phyloP scores from a whole-genome alignment of 92 coral and sea anemone species.

The Muricea muricata region DNA sequence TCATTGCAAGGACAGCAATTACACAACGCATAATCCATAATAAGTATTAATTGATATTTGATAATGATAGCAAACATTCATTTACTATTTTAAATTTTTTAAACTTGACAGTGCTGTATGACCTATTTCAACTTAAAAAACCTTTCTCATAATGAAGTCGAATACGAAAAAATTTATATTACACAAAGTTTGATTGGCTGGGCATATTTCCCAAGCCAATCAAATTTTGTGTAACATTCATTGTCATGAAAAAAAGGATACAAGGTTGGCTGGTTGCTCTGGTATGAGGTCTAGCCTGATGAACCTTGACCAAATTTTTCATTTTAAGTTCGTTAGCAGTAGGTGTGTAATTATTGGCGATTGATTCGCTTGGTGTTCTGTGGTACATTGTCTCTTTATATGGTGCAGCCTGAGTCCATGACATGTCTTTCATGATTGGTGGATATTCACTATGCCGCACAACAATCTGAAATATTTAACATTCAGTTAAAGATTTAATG shows the following conservation, averaged over 20 bases:
- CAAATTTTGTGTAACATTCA: too few species aligned
- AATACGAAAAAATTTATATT: too few species aligned
- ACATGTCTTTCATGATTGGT: slow-evolving; percentile 97
- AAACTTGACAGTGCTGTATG: too few species aligned
- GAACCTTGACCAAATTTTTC: slow-evolving; percentile 77
- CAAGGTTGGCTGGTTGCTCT: slow-evolving; percentile 57
- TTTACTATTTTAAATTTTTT: too few species aligned
- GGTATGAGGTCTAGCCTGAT: slow-evolving; percentile 76
- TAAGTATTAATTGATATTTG: too few species aligned
- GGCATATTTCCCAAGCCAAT: too few species aligned
- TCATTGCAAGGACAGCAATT: too few species aligned
- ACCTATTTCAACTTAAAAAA: too few species aligned
- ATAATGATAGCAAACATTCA: too few species aligned
- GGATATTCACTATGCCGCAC: slow-evolving; percentile 97
- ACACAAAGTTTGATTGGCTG: too few species aligned
- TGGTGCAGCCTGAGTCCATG: slow-evolving; percentile 98
- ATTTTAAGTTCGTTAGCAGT: slow-evolving; percentile 81
- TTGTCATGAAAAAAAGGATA: neutral
- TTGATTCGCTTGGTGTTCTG: slow-evolving; percentile 99
- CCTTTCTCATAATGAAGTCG: too few species aligned
- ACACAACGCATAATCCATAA: neutral
- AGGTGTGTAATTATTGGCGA: slow-evolving; percentile 97
- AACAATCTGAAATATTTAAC: slow-evolving; percentile 73
- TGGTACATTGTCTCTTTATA: slow-evolving; percentile 95
- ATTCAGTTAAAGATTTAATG: neutral